Evolutionary conservation across 2,113 vertebrate genomes (phyloP).

Genomic region (Psephotus haematonotus): DNA sequence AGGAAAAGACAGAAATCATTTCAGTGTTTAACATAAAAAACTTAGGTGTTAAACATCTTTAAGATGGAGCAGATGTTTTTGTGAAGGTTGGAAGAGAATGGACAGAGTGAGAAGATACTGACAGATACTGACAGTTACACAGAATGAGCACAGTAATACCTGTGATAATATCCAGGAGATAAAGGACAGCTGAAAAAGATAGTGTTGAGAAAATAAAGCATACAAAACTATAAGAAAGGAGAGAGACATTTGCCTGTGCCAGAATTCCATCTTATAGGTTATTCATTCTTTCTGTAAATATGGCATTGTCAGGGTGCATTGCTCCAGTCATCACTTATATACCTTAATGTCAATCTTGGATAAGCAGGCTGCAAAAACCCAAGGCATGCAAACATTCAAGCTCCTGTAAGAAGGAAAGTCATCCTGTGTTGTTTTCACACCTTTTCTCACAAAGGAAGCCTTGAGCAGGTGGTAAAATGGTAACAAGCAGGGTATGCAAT

Average conservation of each 20-base stretch:
- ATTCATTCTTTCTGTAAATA: not conserved
- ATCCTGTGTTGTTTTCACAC: not conserved
- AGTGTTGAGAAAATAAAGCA: not conserved
- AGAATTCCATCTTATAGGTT: not conserved
- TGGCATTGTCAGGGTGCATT: not conserved
- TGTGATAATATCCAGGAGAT: not conserved
- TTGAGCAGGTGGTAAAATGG: not conserved
- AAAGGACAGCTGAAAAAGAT: not conserved
- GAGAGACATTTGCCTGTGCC: not conserved
- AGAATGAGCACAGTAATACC: not conserved
- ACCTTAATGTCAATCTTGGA: not conserved
- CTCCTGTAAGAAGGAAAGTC: not conserved
- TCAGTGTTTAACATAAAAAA: not conserved
- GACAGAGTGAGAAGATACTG: not conserved
- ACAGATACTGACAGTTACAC: not conserved
- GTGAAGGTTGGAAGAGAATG: not conserved
- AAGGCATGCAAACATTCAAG: not conserved
- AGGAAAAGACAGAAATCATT: not conserved
- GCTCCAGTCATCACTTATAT: not conserved
- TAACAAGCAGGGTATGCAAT: not conserved
- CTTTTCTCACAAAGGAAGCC: not conserved
- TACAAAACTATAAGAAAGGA: not conserved
- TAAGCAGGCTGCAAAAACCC: not conserved
- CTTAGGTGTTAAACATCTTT: not conserved
- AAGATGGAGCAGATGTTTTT: not conserved